Evolutionary conservation across 92 coral and sea anemone genomes (phyloP).

Genomic region (Galaxea fascicularis): DNA sequence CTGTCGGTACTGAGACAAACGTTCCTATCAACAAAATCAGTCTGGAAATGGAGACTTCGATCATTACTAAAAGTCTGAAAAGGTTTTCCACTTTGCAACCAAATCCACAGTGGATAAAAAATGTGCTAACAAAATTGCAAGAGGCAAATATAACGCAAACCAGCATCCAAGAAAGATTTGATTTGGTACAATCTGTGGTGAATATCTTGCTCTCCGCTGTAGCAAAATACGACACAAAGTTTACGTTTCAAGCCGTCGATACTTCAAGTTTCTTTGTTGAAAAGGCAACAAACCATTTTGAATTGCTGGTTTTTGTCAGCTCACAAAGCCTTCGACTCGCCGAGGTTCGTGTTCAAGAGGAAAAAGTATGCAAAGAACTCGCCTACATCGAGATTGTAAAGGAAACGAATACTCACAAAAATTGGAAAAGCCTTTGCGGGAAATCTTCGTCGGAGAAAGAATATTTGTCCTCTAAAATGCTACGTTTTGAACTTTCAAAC

Average conservation of each 20-base stretch:
- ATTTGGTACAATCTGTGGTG: conserved; percentile 40
- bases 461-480: conserved; percentile 62
- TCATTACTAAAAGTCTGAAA: background rate
- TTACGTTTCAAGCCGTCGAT: conserved; percentile 59
- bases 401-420: background rate
- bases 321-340: conserved; percentile 28
- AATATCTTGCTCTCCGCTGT: conserved; percentile 69
- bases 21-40: too few species aligned
- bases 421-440: conserved; percentile 60
- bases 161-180: conserved; percentile 19
- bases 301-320: conserved; percentile 48
- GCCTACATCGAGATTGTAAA: conserved; percentile 36
- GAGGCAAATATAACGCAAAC: conserved; percentile 10
- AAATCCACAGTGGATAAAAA: conserved; percentile 15
- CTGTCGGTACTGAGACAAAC: too few species aligned
- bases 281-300: conserved; percentile 57
- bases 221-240: conserved; percentile 59
- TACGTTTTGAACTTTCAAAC: conserved; percentile 54
- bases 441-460: conserved; percentile 47
- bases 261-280: conserved; percentile 61
- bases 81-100: background rate
- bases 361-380: conserved; percentile 39
- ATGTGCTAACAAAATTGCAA: conserved; percentile 15
- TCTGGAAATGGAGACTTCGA: too few species aligned
- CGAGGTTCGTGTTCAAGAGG: conserved; percentile 45